These are phyloP conservation scores for Acanthornis magna DNA, from an alignment of 2,797 vertebrate genomes.

Conservation along the genomic window DNA sequence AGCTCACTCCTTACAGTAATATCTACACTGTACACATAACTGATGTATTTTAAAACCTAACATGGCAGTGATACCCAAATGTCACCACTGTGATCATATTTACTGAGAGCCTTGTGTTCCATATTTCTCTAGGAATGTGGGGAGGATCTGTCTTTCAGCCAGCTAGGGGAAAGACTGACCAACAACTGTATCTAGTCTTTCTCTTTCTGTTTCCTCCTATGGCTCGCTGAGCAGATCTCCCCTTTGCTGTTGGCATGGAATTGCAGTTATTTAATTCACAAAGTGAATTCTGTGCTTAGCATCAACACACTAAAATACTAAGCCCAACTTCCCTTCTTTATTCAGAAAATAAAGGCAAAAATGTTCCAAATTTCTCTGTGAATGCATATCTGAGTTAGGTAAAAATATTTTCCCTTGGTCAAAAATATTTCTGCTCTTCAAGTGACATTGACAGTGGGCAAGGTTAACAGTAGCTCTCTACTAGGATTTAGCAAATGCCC, in stretches of 20 bases:
- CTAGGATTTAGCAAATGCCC: conserved; percentile 11
- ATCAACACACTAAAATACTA: neutral
- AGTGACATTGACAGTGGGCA: neutral
- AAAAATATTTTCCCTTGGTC: neutral
- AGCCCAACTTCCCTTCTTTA: neutral
- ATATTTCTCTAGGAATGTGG: neutral
- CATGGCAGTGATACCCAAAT: neutral
- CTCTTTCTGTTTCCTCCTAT: neutral
- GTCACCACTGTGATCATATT: neutral
- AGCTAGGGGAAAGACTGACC: neutral
- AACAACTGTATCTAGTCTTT: neutral
- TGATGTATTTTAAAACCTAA: conserved; percentile 30
- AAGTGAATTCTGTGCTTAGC: conserved; percentile 38
- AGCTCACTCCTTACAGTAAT: conserved; percentile 28
- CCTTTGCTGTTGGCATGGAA: conserved; percentile 20
- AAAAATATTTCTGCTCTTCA: conserved; percentile 27
- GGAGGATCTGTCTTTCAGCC: neutral
- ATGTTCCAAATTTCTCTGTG: neutral
- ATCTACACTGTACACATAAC: conserved; percentile 9
- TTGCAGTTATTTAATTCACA: conserved; percentile 38
- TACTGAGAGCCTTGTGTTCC: conserved; percentile 18
- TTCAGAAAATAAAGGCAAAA: neutral
- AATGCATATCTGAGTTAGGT: conserved; percentile 1
- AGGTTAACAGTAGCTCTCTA: conserved; percentile 3
- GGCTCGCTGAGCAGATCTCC: neutral